Conservation (phyloP, 1,140 invertebrate species). For the Cardiocondyla obscurior region DNA sequence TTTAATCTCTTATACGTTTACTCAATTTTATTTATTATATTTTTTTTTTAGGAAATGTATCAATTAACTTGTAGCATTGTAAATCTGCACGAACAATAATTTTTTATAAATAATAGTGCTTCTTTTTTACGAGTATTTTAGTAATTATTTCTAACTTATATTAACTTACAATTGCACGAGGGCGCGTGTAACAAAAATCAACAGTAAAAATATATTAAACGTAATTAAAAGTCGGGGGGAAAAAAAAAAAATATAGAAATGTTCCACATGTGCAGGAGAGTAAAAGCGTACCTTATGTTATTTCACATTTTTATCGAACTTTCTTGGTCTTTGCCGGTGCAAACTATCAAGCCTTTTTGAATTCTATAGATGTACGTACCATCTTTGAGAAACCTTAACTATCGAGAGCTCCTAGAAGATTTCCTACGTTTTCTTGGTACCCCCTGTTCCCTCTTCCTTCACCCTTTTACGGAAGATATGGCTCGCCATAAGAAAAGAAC, state of each 20-base stretch:
- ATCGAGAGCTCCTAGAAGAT: constrained; percentile 64
- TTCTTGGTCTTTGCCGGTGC: neutral
- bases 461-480: constrained; percentile 48
- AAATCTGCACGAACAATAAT: neutral
- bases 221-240: neutral
- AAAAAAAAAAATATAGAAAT: neutral
- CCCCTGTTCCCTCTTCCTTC: neutral
- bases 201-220: neutral
- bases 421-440: neutral
- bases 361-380: constrained; percentile 19
- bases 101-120: neutral
- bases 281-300: constrained; percentile 1
- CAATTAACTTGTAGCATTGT: neutral
- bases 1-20: neutral
- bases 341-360: constrained; percentile 31
- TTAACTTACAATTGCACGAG: neutral
- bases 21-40: neutral
- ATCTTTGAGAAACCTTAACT: constrained; percentile 28
- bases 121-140: neutral
- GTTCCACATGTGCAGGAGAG: neutral
- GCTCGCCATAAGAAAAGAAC: constrained; percentile 60
- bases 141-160: neutral
- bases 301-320: neutral
- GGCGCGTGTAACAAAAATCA: neutral
- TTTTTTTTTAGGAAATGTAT: neutral